Evolutionary conservation across 1,140 invertebrate species (phyloP).

Genomic region (Penaeus indicus): DNA sequence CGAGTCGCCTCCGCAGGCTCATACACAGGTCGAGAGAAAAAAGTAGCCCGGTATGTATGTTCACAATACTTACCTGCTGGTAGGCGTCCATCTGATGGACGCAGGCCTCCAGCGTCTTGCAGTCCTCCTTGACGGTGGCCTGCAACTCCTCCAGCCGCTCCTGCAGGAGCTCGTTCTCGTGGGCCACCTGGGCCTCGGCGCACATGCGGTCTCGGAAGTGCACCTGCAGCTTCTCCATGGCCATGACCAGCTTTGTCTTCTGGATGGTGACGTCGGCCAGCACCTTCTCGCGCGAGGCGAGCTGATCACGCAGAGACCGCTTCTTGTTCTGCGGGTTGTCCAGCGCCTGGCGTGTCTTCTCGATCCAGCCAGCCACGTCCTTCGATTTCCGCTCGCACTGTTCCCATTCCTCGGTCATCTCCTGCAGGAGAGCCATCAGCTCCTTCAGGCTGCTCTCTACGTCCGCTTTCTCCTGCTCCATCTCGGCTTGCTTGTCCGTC

Average conservation of each 20-base stretch:
- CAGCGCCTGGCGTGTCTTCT: slow-evolving; percentile 83
- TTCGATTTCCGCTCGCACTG: slow-evolving; percentile 94
- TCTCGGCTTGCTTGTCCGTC: slow-evolving; percentile 84
- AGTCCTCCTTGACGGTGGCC: slow-evolving; percentile 79
- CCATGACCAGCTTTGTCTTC: slow-evolving; percentile 89
- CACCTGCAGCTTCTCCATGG: slow-evolving; percentile 92
- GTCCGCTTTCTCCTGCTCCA: slow-evolving; percentile 87
- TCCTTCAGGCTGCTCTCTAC: slow-evolving; percentile 87
- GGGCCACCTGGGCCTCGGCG: slow-evolving; percentile 82
- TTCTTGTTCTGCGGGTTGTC: slow-evolving; percentile 87
- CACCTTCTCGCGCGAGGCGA: slow-evolving; percentile 87
- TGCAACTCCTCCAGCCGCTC: slow-evolving; percentile 79
- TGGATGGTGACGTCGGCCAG: slow-evolving; percentile 89
- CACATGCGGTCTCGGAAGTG: slow-evolving; percentile 88
- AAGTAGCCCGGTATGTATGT: slow-evolving; percentile 31
- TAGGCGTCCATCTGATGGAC: slow-evolving; percentile 88
- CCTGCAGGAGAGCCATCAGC: slow-evolving; percentile 83
- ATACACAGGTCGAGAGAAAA: not conserved
- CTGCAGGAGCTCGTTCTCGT: slow-evolving; percentile 79
- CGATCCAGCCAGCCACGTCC: slow-evolving; percentile 89
- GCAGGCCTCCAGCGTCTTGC: slow-evolving; percentile 81
- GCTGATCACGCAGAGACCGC: slow-evolving; percentile 86
- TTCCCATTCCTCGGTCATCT: slow-evolving; percentile 94
- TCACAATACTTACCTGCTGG: slow-evolving; percentile 76
- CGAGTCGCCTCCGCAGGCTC: no score